Evolutionary conservation across 2,888 invertebrate genomes (phyloP).

Genomic region (Aelia acuminata): DNA sequence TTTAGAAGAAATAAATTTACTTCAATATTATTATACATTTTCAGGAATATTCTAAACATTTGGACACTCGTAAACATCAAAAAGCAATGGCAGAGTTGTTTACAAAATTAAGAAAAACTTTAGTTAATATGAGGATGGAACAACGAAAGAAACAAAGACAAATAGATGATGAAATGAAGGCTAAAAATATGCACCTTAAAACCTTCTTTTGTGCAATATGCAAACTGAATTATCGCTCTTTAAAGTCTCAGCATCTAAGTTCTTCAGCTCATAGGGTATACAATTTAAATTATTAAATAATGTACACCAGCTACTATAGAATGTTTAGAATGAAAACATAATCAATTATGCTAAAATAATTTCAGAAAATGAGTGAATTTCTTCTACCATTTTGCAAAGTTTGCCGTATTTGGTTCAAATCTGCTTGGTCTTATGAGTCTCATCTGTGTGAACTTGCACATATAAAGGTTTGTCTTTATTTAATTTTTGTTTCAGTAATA

Average conservation of each 20-base stretch:
- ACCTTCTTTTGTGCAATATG: conserved; percentile 83
- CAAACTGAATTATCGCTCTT: conserved; percentile 82
- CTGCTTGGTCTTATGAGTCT: conserved; percentile 88
- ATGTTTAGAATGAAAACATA: too few relatives aligned
- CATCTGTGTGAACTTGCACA: conserved; percentile 87
- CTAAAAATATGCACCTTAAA: conserved; percentile 74
- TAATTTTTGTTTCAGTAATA: conserved; percentile 20
- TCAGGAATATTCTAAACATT: conserved; percentile 81
- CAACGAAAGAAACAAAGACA: conserved; percentile 86
- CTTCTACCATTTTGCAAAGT: conserved; percentile 85
- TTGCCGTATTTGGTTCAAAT: conserved; percentile 83
- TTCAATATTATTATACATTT: too few relatives aligned
- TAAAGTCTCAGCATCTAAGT: conserved; percentile 82
- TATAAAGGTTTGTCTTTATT: conserved; percentile 75
- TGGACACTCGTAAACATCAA: conserved; percentile 80
- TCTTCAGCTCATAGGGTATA: conserved; percentile 78
- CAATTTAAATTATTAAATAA: neutral
- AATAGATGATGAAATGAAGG: conserved; percentile 76
- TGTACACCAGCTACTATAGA: neutral
- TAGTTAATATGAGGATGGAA: conserved; percentile 83
- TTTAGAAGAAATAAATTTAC: too few relatives aligned
- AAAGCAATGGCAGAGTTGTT: conserved; percentile 82
- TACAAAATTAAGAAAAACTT: conserved; percentile 80
- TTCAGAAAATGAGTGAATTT: conserved; percentile 86
- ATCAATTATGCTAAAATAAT: conserved; percentile 56